Conservation (phyloP, 2,888 invertebrate genomes). For the Cataglyphis rosenhaueri region DNA sequence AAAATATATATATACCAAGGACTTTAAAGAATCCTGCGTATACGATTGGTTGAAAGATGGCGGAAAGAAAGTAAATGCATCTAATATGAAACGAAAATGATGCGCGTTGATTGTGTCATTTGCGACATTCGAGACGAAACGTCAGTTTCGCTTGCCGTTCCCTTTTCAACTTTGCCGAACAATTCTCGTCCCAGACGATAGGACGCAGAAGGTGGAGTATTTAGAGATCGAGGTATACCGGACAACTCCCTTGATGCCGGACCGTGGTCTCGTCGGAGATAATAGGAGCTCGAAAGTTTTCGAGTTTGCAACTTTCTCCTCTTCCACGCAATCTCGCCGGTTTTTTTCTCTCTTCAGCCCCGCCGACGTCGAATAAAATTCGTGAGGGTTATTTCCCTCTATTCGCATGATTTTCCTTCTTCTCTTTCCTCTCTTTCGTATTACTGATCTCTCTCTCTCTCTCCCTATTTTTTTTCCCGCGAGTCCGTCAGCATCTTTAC, state of each 20-base stretch:
- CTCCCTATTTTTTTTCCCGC: constrained; percentile 53
- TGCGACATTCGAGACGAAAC: constrained; percentile 33
- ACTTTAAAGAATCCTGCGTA: not conserved
- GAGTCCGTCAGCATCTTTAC: constrained; percentile 70
- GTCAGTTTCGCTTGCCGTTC: constrained; percentile 15
- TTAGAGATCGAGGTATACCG: constrained; percentile 76
- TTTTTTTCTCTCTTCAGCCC: constrained; percentile 58
- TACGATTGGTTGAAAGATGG: not conserved
- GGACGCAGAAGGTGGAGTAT: constrained; percentile 64
- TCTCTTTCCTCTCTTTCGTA: constrained; percentile 45
- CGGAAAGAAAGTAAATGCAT: not conserved
- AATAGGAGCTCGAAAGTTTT: constrained; percentile 79
- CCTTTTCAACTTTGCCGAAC: constrained; percentile 51
- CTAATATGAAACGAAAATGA: not conserved
- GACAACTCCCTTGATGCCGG: constrained; percentile 78
- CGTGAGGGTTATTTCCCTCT: constrained; percentile 63
- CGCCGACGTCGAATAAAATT: constrained; percentile 67
- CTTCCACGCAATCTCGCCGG: constrained; percentile 75
- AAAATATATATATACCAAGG: not conserved
- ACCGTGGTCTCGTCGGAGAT: constrained; percentile 79
- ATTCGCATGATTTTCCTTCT: constrained; percentile 38
- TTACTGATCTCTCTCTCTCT: constrained; percentile 6
- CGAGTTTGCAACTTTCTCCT: constrained; percentile 80
- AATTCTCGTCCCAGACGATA: constrained; percentile 59
- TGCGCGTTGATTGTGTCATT: not conserved